Evolutionary conservation across 2,113 vertebrate species (phyloP).

Genomic region (Mastomys natalensis): DNA sequence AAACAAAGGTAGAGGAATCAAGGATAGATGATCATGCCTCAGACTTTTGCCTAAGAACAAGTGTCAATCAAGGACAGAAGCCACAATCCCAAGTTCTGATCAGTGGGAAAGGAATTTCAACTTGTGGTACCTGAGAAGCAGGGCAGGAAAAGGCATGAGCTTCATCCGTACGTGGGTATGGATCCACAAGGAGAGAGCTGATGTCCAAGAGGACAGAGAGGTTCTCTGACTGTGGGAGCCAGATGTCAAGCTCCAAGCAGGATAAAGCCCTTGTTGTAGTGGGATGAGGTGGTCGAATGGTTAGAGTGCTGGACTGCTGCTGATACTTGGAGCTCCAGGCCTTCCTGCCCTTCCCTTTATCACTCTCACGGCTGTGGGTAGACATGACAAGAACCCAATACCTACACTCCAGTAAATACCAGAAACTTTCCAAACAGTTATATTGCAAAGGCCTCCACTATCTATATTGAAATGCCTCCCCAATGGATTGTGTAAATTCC

Average conservation of each 20-base stretch:
- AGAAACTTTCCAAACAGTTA: conserved; percentile 13
- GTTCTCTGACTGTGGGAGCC: neutral
- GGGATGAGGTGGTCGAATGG: neutral
- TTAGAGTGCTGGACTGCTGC: neutral
- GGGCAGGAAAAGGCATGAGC: neutral
- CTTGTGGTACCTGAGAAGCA: neutral
- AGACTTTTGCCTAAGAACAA: neutral
- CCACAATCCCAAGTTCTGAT: neutral
- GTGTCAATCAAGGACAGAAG: neutral
- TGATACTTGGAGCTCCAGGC: neutral
- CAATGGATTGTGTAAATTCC: neutral
- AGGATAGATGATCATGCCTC: neutral
- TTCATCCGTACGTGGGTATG: neutral
- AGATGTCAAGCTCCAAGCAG: neutral
- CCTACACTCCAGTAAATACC: neutral
- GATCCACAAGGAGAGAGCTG: neutral
- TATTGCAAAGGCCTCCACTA: conserved; percentile 17
- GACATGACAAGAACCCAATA: conserved; percentile 19
- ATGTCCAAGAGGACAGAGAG: neutral
- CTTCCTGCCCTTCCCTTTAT: neutral
- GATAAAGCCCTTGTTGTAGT: neutral
- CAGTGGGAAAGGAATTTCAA: neutral
- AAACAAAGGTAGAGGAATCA: neutral
- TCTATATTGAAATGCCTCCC: neutral
- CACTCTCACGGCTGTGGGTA: neutral